These are phyloP conservation scores for Propithecus coquereli DNA, from an alignment of 2,113 vertebrate genomes.

Conservation along the genomic window DNA sequence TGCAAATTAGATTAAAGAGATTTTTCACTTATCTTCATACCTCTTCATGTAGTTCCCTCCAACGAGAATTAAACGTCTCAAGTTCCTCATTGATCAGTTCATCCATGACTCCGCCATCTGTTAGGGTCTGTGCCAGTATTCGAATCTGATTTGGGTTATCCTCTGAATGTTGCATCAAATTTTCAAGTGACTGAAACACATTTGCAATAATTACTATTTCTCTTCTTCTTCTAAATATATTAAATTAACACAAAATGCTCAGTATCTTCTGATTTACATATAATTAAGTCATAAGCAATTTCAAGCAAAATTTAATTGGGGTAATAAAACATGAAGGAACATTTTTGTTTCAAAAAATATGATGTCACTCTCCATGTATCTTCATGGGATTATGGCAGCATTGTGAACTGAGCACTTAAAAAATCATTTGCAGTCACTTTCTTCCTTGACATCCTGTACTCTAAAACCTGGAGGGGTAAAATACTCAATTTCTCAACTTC, in stretches of 20 bases:
- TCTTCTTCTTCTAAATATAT: neutral
- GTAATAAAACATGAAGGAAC: neutral
- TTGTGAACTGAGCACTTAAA: neutral
- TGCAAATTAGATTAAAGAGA: neutral
- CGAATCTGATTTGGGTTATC: constrained; percentile 97
- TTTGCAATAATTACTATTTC: constrained; percentile 37
- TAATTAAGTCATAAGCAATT: neutral
- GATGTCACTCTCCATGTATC: neutral
- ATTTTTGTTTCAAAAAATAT: neutral
- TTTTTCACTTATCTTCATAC: constrained; percentile 77
- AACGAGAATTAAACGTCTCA: constrained; percentile 92
- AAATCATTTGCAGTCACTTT: neutral
- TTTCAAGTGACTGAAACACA: constrained; percentile 89
- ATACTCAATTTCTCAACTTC: neutral
- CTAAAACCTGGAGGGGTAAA: neutral
- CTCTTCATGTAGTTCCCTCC: constrained; percentile 95
- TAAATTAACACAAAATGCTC: neutral
- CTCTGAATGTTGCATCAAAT: constrained; percentile 93
- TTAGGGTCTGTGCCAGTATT: constrained; percentile 96
- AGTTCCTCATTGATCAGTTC: constrained; percentile 96
- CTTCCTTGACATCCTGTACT: neutral
- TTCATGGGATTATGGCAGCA: neutral
- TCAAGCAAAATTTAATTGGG: neutral
- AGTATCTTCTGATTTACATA: neutral
- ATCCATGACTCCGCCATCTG: constrained; percentile 97